Base-by-base conservation (phyloP, 1,140 invertebrate species). In the Aphis craccivora region DNA sequence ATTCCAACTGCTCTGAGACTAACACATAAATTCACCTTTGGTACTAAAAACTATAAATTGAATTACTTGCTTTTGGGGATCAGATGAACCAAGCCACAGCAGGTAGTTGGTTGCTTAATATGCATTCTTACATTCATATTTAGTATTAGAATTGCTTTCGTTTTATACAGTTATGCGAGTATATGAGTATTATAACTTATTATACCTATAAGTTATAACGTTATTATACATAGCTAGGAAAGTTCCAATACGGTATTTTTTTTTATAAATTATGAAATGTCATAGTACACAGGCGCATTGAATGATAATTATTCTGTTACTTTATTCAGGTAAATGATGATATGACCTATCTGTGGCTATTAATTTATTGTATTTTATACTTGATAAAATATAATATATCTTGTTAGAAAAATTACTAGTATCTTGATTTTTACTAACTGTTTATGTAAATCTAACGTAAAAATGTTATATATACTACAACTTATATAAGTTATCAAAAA, bases 21-120 rank as follows among this genome's bases (percentile, higher is more conserved):
- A 76, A 60, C 23, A 35, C 18, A 84, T 86, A 93, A 93, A 93
- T 92, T 45, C 76, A 86, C 48, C 91, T 86, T 84, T 93, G 86
- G 81, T 93, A 81, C 91, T 55, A 51, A 86, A 86, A 84, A 92
- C 53, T 43, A 86, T 93, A 86, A 93, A 84, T 86, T 35, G n/a
- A 18, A 53, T 86, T 37, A 25, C 45, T 91, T 76, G 60, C 60
- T 76, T 67, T 76, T 76, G 14, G 14, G 60, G 30, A 76, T 30
- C 60, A 92, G 76, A 76, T 92, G 53, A 53, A 35, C 45, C 20
- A 91, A 53, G 48, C 11, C 40, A 22, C 90, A 55, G 81, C 48
- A 93, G 91, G 91, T 93, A 93, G 76, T 92, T 51, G 22, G 90
- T 81, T 48, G 40, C n/a, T 45, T 93, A 40, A 51, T 81, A 4